These are phyloP conservation scores for Sarcophaga carnaria DNA, from an alignment of 2,888 invertebrate species.

Conservation along the genomic window DNA sequence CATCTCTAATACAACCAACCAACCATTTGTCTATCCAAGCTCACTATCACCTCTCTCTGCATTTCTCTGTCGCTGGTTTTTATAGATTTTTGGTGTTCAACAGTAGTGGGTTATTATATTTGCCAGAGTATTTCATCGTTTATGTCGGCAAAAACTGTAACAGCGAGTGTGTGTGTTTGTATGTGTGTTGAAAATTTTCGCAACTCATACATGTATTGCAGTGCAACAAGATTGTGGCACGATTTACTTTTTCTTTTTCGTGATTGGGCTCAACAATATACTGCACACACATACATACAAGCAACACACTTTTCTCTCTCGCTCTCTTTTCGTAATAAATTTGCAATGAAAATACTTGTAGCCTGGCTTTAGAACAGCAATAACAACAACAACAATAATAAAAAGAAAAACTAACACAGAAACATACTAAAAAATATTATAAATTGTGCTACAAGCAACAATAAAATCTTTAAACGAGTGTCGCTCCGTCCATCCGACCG, in stretches of 20 bases:
- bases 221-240: conserved; percentile 59
- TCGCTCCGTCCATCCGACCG: neutral
- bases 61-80: too few relatives aligned
- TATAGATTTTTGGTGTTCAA: conserved; percentile 7
- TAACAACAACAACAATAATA: conserved; percentile 7
- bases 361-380: conserved; percentile 46
- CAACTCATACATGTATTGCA: neutral
- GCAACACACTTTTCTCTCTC: neutral
- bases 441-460: conserved; percentile 51
- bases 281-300: conserved; percentile 27
- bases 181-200: neutral
- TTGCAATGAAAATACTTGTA: conserved; percentile 56
- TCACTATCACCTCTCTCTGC: too few relatives aligned
- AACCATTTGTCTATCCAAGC: neutral
- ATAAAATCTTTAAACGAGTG: conserved; percentile 15
- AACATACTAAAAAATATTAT: conserved; percentile 28
- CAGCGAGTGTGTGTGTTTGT: neutral
- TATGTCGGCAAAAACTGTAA: conserved; percentile 1
- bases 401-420: neutral
- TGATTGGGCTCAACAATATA: conserved; percentile 58
- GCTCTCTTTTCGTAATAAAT: neutral
- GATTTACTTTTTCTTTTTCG: conserved; percentile 59
- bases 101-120: conserved; percentile 12
- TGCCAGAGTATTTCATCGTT: neutral
- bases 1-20: neutral